phyloP scores from a whole-genome alignment of 2,797 vertebrate species.

The Parambassis ranga region DNA sequence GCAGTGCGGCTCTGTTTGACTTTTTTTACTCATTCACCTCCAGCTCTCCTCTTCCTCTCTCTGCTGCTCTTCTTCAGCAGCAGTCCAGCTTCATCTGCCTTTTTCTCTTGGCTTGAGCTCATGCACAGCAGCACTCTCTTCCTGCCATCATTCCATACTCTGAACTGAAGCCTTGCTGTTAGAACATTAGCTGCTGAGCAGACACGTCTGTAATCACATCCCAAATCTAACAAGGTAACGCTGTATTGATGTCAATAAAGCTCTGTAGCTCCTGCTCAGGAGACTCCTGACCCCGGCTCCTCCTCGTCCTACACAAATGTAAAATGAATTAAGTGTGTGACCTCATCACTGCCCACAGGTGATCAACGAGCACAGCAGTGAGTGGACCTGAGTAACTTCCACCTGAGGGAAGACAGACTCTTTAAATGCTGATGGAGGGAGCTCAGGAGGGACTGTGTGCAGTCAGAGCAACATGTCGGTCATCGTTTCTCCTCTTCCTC shows the following conservation, averaged over 20 bases:
- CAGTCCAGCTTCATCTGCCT: not conserved
- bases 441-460: too few relatives aligned
- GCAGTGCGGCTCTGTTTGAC: not conserved
- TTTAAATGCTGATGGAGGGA: not conserved
- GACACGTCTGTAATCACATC: not conserved
- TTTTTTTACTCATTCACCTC: too few relatives aligned
- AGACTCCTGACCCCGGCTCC: not conserved
- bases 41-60: not conserved
- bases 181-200: not conserved
- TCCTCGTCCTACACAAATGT: not conserved
- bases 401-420: not conserved
- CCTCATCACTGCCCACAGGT: rapidly evolving
- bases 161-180: not conserved
- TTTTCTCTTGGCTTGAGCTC: too few relatives aligned
- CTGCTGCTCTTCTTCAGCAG: too few relatives aligned
- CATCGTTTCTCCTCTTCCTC: too few relatives aligned
- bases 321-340: too few relatives aligned
- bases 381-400: not conserved
- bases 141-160: not conserved
- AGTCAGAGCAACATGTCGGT: not conserved
- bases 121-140: not conserved
- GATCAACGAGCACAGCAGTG: not conserved
- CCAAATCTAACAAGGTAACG: slow-evolving; percentile 1
- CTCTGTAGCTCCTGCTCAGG: not conserved
- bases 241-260: slow-evolving; percentile 7